These are phyloP conservation scores for Tipula confusa DNA, from an alignment of 2,888 invertebrate genomes.

Conservation along the genomic window DNA sequence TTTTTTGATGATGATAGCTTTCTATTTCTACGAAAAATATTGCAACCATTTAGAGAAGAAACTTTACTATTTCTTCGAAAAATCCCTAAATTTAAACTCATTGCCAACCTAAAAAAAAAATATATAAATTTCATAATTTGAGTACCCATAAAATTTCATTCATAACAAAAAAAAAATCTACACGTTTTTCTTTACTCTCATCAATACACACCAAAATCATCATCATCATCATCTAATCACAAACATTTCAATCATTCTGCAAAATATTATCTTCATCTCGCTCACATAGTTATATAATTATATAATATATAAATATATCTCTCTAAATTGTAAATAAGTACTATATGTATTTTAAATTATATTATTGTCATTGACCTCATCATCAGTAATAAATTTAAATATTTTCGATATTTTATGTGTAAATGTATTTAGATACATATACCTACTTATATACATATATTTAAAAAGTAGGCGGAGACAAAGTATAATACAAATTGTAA, in stretches of 20 bases:
- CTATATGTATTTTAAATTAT: neutral
- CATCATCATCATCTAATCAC: neutral
- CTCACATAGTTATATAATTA: neutral
- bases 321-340: neutral
- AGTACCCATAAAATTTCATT: neutral
- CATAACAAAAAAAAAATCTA: neutral
- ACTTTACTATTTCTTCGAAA: too few species aligned
- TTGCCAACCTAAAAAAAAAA: neutral
- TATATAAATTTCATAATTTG: neutral
- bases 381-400: neutral
- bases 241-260: neutral
- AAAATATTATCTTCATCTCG: neutral
- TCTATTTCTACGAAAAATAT: neutral
- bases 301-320: neutral
- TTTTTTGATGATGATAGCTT: too few species aligned
- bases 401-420: neutral
- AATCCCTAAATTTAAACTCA: neutral
- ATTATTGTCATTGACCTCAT: slow-evolving; percentile 14
- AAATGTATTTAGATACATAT: neutral
- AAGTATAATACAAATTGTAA: neutral
- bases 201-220: neutral
- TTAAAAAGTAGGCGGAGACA: neutral
- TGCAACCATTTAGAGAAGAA: too few species aligned
- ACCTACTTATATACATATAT: neutral
- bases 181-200: neutral